Evolutionary conservation across 2,113 vertebrate genomes (phyloP).

Genomic region (Poecilia latipinna): DNA sequence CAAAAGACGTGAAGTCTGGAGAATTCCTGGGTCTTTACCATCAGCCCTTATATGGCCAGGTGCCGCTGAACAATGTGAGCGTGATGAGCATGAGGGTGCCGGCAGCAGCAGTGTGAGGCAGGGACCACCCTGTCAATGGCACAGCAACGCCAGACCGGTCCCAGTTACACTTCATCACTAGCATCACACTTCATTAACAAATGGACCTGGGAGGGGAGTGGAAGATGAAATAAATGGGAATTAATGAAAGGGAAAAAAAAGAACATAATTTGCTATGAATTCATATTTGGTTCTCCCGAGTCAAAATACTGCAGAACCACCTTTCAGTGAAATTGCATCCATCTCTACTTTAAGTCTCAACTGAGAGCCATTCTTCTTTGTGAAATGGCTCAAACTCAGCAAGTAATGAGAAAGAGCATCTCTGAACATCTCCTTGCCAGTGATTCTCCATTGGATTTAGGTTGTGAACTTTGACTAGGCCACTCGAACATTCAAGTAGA

Average conservation of each 20-base stretch:
- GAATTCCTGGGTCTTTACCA: conserved; percentile 45
- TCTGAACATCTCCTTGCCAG: no score
- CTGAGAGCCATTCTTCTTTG: neutral
- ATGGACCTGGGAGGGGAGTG: conserved; percentile 44
- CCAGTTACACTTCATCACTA: conserved; percentile 70
- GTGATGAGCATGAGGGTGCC: conserved; percentile 77
- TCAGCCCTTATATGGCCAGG: conserved; percentile 55
- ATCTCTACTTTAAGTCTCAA: neutral
- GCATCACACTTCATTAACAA: conserved; percentile 67
- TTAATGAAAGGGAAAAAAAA: conserved; percentile 5
- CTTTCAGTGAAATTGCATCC: neutral
- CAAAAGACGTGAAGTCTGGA: conserved; percentile 28
- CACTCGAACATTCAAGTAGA: no score
- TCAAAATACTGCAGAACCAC: neutral
- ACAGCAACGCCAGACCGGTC: conserved; percentile 57
- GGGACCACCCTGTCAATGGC: conserved; percentile 74
- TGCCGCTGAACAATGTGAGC: conserved; percentile 69
- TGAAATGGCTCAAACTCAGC: no score
- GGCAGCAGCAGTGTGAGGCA: conserved; percentile 58
- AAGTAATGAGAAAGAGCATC: no score
- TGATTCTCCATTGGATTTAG: no score
- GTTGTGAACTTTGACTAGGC: no score
- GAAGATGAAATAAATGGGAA: conserved; percentile 32
- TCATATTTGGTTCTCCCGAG: neutral
- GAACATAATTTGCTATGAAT: conserved; percentile 1